Base-by-base conservation (phyloP, 2,797 vertebrate species). In the Erpetoichthys calabaricus region DNA sequence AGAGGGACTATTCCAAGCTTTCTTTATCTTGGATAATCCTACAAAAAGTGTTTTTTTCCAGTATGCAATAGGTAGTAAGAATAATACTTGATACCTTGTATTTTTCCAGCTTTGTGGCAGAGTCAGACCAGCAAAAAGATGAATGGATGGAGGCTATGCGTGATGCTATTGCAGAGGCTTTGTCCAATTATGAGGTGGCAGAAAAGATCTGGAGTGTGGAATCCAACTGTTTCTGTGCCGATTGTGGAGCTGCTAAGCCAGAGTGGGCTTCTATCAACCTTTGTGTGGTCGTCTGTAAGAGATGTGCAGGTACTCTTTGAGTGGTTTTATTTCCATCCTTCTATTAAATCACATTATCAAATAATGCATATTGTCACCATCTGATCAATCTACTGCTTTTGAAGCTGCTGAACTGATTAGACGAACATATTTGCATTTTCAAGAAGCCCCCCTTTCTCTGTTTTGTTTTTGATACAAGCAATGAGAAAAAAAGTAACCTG, bases 201-300 rank as follows among this genome's bases (percentile, higher is more conserved):
- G 78, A 92, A 62, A 79, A 59, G 65, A 85, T 98, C 73, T 97
- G 95, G 94, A 67, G 56, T 0, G 78, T 78, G 63, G 84, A 86
- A 4, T 69, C 83, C 62, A 98, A 98, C 75, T 72, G 81, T 51
- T 55, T 62, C 63, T 98, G 95, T 41, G 90, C 91, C 0, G 94
- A 98, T 76, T 98, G 95, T 0, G 72, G 75, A 1, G 72, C 83
- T 0, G 57, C 75, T 3, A 83, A 81, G 41, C 95, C 95, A 0
- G 94, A 95, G 51, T 98, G 94, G 95, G 93, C 89, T 1, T 87
- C 93, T 57, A 85, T 98, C 79, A 98, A 98, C 71, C 81, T 98
- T 70, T 89, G 91, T 1, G 82, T 98, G 3, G 89, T 95, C 72
- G 82, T 98, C 76, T 98, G 95, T 78, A 94, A 93, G 65, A 78